Base-by-base conservation (phyloP, 2,888 invertebrate species). In the Anorthoa munda region DNA sequence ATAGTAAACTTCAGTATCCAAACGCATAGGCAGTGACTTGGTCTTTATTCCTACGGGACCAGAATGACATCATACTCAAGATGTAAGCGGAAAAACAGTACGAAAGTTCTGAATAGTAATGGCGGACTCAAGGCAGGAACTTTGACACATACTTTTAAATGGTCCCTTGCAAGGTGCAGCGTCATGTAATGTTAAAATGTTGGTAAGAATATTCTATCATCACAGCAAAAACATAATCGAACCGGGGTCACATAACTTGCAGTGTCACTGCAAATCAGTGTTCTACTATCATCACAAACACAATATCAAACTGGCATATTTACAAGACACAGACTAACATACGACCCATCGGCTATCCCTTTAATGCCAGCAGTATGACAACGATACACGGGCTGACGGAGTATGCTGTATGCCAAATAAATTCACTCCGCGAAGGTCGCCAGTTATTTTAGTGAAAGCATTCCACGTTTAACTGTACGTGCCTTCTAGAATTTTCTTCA, bases 401-500 rank as follows among this genome's bases (percentile, higher is more conserved):
- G 65, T 69, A 69, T 83, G 77, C 83, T 87, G 85, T 58, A 91
- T 88, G 91, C 91, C 90, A 92, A 92, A 92, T 91, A 90, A 92
- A 92, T 90, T 87, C 88, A 85, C 77, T 39, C 66, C 65, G 72
- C 81, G 90, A 93, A 93, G 93, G 93, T 89, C 91, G 80, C 65
- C 73, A 58, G 88, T 88, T 92, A 92, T 92, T 92, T 91, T 86
- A 83, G 91, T 88, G 88, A 89, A 89, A 91, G 88, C 87, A 78
- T 67, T 67, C 66, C 76, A 55, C 65, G 55, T 70, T 66, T 66
- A 66, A 79, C 76, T 65, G 65, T 56, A 39, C 3, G 53, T 65
- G 17, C n/a, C 18, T 59, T 73, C 63, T 53, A 78, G 67, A 60
- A 77, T 50, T 46, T 51, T 72, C 56, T 75, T 55, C 4, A 23